These are phyloP conservation scores for Pammene aurita DNA, from an alignment of 2,888 invertebrate species.

Conservation along the genomic window DNA sequence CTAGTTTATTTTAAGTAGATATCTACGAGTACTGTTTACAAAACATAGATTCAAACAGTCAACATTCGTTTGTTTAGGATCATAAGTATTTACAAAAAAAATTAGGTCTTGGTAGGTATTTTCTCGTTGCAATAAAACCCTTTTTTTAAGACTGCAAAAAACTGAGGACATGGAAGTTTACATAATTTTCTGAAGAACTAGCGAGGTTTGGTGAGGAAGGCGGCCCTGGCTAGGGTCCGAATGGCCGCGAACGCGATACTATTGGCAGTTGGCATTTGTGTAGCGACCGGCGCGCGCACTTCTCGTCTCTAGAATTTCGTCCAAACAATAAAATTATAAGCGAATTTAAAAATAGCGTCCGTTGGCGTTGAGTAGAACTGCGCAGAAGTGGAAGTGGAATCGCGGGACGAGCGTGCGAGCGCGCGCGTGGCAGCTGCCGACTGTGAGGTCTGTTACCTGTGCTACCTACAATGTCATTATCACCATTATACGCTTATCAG, in stretches of 20 bases:
- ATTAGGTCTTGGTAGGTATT: no score
- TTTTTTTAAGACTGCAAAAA: neutral
- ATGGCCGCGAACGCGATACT: constrained; percentile 51
- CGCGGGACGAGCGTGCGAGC: constrained; percentile 68
- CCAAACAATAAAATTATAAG: constrained; percentile 83
- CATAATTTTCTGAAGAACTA: neutral
- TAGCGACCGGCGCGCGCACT: constrained; percentile 71
- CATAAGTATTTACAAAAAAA: no score
- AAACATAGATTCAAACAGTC: no score
- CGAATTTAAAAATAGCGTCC: constrained; percentile 74
- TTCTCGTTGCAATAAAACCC: neutral
- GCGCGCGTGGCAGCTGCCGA: constrained; percentile 64
- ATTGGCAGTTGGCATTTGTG: constrained; percentile 71
- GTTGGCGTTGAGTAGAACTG: constrained; percentile 59
- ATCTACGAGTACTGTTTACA: no score
- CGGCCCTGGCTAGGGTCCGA: constrained; percentile 43
- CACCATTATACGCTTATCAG: constrained; percentile 68
- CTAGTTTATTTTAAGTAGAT: no score
- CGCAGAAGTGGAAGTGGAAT: constrained; percentile 65
- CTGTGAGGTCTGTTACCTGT: constrained; percentile 78
- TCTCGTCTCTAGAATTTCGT: constrained; percentile 77
- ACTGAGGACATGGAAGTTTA: neutral
- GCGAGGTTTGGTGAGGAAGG: constrained; percentile 2
- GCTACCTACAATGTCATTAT: constrained; percentile 79
- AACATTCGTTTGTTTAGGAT: no score